These are phyloP conservation scores for Aquatica leii DNA, from an alignment of 2,888 invertebrate species.

Conservation along the genomic window DNA sequence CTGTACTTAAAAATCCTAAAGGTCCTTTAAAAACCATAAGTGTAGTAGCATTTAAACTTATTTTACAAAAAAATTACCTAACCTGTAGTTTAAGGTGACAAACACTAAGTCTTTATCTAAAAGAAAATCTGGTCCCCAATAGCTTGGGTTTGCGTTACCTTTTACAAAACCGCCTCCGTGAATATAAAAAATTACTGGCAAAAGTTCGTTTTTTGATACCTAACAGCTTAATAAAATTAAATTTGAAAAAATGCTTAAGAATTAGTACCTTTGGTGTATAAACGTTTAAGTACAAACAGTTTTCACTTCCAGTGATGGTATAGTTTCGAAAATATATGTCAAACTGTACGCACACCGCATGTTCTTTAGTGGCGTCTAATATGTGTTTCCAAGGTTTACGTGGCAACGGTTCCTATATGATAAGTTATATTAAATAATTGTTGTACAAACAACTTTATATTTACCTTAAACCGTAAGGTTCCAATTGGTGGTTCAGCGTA, in stretches of 20 bases:
- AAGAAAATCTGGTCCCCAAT: constrained; percentile 75
- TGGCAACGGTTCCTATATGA: constrained; percentile 67
- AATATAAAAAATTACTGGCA: constrained; percentile 80
- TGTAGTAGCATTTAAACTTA: no score
- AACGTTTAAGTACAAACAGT: constrained; percentile 84
- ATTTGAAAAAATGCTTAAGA: no score
- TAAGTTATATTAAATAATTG: no score
- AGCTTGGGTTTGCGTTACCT: constrained; percentile 71
- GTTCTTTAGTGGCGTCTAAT: constrained; percentile 70
- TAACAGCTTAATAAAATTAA: no score
- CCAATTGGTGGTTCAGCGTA: constrained; percentile 71
- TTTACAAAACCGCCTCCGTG: constrained; percentile 81
- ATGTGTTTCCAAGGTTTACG: constrained; percentile 69
- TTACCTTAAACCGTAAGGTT: constrained; percentile 71
- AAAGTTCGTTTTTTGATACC: no score
- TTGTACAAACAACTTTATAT: no score
- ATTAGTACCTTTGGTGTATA: constrained; percentile 67
- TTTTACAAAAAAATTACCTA: no score
- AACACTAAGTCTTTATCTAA: constrained; percentile 75
- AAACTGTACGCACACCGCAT: constrained; percentile 78
- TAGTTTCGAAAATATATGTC: constrained; percentile 57
- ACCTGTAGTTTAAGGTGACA: constrained; percentile 51
- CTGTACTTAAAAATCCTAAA: constrained; percentile 55
- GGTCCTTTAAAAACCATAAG: constrained; percentile 39
- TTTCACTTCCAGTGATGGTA: constrained; percentile 74